These are phyloP conservation scores for Peromyscus californicus DNA, from an alignment of 2,113 vertebrate genomes.

Conservation along the genomic window DNA sequence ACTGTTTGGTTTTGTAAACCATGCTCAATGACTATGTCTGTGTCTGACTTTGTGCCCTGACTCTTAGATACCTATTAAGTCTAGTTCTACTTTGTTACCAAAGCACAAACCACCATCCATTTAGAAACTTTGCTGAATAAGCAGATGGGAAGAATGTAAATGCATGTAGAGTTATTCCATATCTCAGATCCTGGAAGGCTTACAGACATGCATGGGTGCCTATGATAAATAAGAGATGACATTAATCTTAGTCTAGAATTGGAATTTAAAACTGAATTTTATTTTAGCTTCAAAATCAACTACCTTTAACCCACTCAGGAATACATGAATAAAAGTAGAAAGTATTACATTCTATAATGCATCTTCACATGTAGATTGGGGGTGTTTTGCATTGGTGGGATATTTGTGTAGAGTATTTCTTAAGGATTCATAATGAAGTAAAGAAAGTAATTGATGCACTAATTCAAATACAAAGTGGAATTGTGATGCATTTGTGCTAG, in stretches of 20 bases:
- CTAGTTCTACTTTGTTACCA: neutral
- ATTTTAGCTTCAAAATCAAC: slow-evolving; percentile 64
- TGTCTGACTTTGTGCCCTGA: neutral
- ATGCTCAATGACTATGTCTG: neutral
- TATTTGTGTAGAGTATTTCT: slow-evolving; percentile 38
- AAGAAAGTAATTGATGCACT: slow-evolving; percentile 40
- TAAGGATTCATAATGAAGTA: slow-evolving; percentile 38
- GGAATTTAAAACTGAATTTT: slow-evolving; percentile 67
- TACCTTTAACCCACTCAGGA: slow-evolving; percentile 37
- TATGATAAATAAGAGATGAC: slow-evolving; percentile 51
- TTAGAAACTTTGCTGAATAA: slow-evolving; percentile 71
- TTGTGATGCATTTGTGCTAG: slow-evolving; percentile 1
- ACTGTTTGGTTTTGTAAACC: neutral
- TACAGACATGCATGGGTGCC: slow-evolving; percentile 43
- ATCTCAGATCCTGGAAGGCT: slow-evolving; percentile 61
- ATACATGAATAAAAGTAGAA: slow-evolving; percentile 58
- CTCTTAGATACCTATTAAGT: neutral
- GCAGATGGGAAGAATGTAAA: slow-evolving; percentile 59
- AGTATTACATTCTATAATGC: slow-evolving; percentile 37
- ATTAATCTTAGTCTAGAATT: slow-evolving; percentile 71
- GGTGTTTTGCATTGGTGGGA: slow-evolving; percentile 15
- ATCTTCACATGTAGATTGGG: slow-evolving; percentile 27
- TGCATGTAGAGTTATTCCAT: slow-evolving; percentile 77
- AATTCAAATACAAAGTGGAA: slow-evolving; percentile 31
- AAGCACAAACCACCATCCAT: neutral